Conservation (phyloP, 2,888 invertebrate genomes). For the Antheraea assamensis region DNA sequence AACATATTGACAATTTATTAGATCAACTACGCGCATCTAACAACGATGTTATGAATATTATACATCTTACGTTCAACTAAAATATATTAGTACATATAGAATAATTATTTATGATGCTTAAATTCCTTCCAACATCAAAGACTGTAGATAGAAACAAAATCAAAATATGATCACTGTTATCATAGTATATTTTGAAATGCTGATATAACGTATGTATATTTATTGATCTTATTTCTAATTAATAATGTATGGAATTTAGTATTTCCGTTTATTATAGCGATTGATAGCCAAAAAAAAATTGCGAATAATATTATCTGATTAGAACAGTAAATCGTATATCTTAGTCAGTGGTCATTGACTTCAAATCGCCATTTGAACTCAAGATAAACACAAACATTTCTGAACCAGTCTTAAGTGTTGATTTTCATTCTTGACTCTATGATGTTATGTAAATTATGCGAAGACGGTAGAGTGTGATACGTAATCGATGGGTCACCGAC, state of each 20-base stretch:
- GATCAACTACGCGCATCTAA: conserved; percentile 49
- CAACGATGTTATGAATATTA: conserved; percentile 31
- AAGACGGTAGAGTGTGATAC: conserved; percentile 67
- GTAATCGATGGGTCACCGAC: conserved; percentile 72
- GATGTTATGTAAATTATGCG: conserved; percentile 78
- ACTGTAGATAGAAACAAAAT: neutral
- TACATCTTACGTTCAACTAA: neutral
- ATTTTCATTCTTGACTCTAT: conserved; percentile 67
- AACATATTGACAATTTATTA: conserved; percentile 68
- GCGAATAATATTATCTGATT: neutral
- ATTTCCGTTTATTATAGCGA: neutral
- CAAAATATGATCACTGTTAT: no score
- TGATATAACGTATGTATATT: neutral
- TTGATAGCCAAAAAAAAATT: neutral
- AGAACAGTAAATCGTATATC: neutral
- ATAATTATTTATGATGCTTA: neutral
- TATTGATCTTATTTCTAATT: neutral
- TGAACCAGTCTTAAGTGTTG: conserved; percentile 70
- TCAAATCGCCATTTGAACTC: conserved; percentile 42
- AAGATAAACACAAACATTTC: conserved; percentile 58
- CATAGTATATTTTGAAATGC: neutral
- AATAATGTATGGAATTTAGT: neutral
- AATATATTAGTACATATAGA: neutral
- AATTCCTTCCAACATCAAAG: neutral
- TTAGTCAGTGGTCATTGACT: conserved; percentile 50